Evolutionary conservation across 1,140 invertebrate genomes (phyloP).

Genomic region (Nasonia vitripennis): DNA sequence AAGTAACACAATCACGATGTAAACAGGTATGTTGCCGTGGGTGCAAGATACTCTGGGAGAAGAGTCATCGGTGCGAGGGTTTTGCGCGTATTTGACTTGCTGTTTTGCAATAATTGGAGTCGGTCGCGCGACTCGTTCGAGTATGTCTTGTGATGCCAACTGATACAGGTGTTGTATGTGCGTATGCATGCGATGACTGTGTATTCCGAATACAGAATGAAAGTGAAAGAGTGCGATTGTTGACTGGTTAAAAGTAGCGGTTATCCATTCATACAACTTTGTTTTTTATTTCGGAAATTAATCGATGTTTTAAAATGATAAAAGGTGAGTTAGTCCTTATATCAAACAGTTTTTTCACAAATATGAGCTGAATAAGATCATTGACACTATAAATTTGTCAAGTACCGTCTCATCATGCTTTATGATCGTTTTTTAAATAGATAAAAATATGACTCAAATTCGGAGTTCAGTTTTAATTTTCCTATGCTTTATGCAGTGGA

Average conservation of each 20-base stretch:
- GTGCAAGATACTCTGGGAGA: not conserved
- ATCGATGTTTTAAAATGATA: too few relatives aligned
- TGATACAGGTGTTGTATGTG: not conserved
- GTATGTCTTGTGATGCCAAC: not conserved
- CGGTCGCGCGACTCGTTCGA: not conserved
- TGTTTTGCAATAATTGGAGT: not conserved
- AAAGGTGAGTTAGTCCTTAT: too few relatives aligned
- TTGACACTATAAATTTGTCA: too few relatives aligned
- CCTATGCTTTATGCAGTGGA: too few relatives aligned
- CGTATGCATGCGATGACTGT: not conserved
- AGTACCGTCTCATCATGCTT: too few relatives aligned
- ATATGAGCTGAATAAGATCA: too few relatives aligned
- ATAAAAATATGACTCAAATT: too few relatives aligned
- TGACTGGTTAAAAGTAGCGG: too few relatives aligned
- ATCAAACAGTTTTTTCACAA: too few relatives aligned
- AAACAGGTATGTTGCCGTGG: not conserved
- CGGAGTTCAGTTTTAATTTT: too few relatives aligned
- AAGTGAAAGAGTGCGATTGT: not conserved
- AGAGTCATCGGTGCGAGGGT: not conserved
- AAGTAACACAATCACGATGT: not conserved
- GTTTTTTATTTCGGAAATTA: too few relatives aligned
- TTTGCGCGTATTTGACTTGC: not conserved
- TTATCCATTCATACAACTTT: not conserved
- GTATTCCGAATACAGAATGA: not conserved
- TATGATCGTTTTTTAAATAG: too few relatives aligned